phyloP scores from a whole-genome alignment of 1,140 invertebrate genomes.

The Drosophila chauvacae region DNA sequence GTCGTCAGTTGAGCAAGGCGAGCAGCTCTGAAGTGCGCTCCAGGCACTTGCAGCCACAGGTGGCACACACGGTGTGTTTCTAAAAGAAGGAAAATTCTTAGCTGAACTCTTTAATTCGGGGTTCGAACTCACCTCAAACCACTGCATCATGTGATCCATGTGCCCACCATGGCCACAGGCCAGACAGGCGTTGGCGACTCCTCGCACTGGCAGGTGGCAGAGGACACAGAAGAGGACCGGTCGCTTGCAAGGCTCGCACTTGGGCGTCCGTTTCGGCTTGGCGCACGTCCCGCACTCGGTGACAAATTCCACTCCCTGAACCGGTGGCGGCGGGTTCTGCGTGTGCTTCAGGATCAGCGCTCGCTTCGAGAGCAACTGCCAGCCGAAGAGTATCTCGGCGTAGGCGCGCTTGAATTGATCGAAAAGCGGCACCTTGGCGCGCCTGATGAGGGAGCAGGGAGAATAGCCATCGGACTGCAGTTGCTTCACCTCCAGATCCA shows the following conservation, averaged over 20 bases:
- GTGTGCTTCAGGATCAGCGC: slow-evolving; percentile 93
- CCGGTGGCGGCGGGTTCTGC: slow-evolving; percentile 86
- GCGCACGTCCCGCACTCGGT: slow-evolving; percentile 90
- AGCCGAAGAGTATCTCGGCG: slow-evolving; percentile 94
- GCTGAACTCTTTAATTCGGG: too few relatives aligned
- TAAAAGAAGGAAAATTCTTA: slow-evolving; percentile 71
- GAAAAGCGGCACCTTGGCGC: slow-evolving; percentile 88
- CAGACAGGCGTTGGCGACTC: slow-evolving; percentile 92
- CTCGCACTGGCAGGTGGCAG: slow-evolving; percentile 94
- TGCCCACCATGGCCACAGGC: slow-evolving; percentile 97
- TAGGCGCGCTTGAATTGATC: slow-evolving; percentile 95
- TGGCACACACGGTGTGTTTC: slow-evolving; percentile 86
- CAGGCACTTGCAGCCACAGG: slow-evolving; percentile 95
- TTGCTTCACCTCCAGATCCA: slow-evolving; percentile 86
- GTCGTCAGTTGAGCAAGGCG: slow-evolving; percentile 64
- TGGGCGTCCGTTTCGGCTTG: slow-evolving; percentile 86
- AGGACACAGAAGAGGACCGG: slow-evolving; percentile 91
- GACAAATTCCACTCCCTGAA: slow-evolving; percentile 91
- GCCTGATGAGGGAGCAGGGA: slow-evolving; percentile 74
- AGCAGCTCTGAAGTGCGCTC: slow-evolving; percentile 85
- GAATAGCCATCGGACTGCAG: slow-evolving; percentile 57
- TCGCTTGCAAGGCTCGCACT: slow-evolving; percentile 90
- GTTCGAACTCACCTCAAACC: slow-evolving; percentile 90
- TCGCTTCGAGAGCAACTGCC: slow-evolving; percentile 92
- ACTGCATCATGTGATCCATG: slow-evolving; percentile 90